Conservation (phyloP, 2,888 invertebrate species). For the Protodeltote pygarga region DNA sequence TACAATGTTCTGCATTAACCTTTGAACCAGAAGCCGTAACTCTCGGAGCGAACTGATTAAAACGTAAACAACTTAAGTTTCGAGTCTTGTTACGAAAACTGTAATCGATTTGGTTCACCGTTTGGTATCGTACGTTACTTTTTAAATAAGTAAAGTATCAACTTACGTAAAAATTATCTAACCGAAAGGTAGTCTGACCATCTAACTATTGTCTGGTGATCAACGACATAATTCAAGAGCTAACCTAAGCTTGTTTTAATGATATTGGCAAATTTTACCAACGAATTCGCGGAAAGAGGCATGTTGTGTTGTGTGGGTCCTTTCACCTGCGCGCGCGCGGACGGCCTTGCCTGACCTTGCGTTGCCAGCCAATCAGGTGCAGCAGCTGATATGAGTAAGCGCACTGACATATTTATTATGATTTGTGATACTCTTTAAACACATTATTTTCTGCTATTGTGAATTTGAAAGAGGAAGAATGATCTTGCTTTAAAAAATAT, state of each 20-base stretch:
- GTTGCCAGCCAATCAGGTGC: slow-evolving; percentile 19
- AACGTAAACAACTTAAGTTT: slow-evolving; percentile 19
- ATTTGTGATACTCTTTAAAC: not conserved
- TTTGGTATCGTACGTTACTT: slow-evolving; percentile 3
- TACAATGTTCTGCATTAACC: slow-evolving; percentile 34
- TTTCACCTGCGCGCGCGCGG: slow-evolving; percentile 31
- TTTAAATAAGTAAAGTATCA: not conserved
- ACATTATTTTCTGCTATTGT: not conserved
- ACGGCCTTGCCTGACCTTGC: slow-evolving; percentile 48
- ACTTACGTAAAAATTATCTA: slow-evolving; percentile 16
- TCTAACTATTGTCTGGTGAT: slow-evolving; percentile 4
- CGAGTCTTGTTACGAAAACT: slow-evolving; percentile 22
- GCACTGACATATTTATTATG: not conserved
- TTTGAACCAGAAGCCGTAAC: slow-evolving; percentile 26
- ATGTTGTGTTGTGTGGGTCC: slow-evolving; percentile 11
- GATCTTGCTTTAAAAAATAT: no score
- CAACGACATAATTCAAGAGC: slow-evolving; percentile 5
- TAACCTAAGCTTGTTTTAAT: not conserved
- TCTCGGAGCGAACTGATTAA: slow-evolving; percentile 22
- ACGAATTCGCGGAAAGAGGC: slow-evolving; percentile 20
- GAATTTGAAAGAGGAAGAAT: no score
- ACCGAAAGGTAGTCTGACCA: not conserved
- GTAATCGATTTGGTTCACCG: slow-evolving; percentile 7
- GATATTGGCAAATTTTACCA: slow-evolving; percentile 12
- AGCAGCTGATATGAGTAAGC: slow-evolving; percentile 1